phyloP scores from a whole-genome alignment of 2,797 vertebrate species.

The Ceryle rudis region DNA sequence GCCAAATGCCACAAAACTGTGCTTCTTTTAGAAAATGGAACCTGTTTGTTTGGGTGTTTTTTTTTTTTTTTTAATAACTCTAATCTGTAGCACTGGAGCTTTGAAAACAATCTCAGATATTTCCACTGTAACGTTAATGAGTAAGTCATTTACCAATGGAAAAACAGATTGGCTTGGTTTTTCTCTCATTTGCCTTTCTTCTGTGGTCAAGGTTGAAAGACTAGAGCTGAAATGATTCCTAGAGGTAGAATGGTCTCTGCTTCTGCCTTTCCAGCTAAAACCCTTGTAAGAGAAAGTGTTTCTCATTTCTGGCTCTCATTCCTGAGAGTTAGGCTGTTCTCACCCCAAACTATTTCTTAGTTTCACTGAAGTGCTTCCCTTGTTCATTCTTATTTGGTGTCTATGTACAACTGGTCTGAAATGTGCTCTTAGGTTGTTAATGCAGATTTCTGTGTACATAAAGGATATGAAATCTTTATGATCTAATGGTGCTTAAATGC shows the following conservation, averaged over 20 bases:
- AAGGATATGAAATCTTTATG: background rate
- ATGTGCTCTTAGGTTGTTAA: background rate
- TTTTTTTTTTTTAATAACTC: background rate
- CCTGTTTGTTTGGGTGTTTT: background rate
- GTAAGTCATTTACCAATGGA: background rate
- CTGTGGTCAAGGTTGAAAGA: background rate
- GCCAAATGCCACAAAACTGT: background rate
- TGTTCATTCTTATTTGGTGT: background rate
- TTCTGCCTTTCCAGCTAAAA: background rate
- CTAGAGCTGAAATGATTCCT: background rate
- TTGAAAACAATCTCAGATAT: background rate
- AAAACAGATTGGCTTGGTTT: background rate
- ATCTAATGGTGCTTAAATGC: background rate
- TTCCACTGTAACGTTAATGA: background rate
- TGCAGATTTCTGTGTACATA: background rate
- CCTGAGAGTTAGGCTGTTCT: background rate
- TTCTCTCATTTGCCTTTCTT: background rate
- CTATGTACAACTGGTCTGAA: background rate
- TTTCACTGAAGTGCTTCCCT: background rate
- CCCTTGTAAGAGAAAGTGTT: background rate
- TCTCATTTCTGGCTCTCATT: background rate
- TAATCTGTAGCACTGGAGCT: background rate
- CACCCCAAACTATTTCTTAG: background rate
- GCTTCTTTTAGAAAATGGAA: background rate
- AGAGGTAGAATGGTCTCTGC: background rate